Evolutionary conservation across 2,888 invertebrate genomes (phyloP), one percentile per base, ranked within the genome.

Genomic region (Heteromyza rotundicornis): DNA sequence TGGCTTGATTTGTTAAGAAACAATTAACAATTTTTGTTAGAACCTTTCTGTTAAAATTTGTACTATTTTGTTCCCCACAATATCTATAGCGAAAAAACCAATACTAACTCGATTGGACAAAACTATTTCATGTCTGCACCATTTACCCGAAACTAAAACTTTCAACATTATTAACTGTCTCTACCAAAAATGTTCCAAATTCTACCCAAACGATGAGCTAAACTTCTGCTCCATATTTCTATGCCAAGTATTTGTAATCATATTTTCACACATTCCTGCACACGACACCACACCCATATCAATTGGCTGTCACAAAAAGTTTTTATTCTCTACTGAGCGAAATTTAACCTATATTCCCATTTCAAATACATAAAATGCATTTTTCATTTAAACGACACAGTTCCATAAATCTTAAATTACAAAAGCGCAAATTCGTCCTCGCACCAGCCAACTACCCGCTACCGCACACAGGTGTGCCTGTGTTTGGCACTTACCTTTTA

Each of bases 351-450:
- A 60, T 51, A 51, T 60, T 56, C 44, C 50, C 50, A 57, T 55
- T 61, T 57, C 61, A 57, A 57, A 57, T 57, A 61, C 61, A 61
- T 50, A 36, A 58, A 54, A 58, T 53, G 58, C 24, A 47, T 62
- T 62, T 58, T 40, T 62, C 62, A 62, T 58, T 62, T 50, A 55
- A 62, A 54, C 58, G 50, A 24, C 58, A 57, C 62, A 54, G 24
- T 27, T 57, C 62, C 44, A 62, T 62, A 58, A 62, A 62, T 62
- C 62, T 58, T 62, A 54, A 62, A 62, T 44, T 53, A 24, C 61
- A 57, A 17, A 19, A 19, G 20, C 40, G n/a, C 27, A 5, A 27
- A 27, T 27, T 27, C 10, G 27, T n/a, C n/a, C 27, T 7, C 10
- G 27, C 60, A 44, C 40, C 40, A n/a, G 40, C 40, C 40, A n/a